A percentile compares a stretch with the other conserved stretches of the same genome.
Conservation (phyloP, 2,113 vertebrate genomes). For the Sigmodon hispidus region DNA sequence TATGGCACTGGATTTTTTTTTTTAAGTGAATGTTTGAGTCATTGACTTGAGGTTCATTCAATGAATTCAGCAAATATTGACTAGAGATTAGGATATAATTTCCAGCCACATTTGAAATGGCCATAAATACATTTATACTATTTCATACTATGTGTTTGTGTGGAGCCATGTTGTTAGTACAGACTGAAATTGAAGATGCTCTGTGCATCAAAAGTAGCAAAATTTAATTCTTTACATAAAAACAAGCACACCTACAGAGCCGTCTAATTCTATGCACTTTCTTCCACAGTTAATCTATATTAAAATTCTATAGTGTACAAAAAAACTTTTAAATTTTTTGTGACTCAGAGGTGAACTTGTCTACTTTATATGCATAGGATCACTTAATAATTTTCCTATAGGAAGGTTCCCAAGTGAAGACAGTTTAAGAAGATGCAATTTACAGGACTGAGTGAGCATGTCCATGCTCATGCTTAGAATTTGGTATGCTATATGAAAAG, state of each 20-base stretch:
- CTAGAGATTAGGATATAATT: not conserved
- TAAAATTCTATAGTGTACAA: not conserved
- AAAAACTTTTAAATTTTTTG: not conserved
- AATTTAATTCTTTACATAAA: not conserved
- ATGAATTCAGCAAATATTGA: not conserved
- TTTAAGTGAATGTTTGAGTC: not conserved
- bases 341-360: not conserved
- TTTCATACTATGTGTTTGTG: not conserved
- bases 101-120: not conserved
- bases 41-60: not conserved
- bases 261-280: not conserved
- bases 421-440: not conserved
- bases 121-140: not conserved
- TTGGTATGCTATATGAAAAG: not conserved
- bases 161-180: not conserved
- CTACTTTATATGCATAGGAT: not conserved
- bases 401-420: not conserved
- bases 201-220: not conserved
- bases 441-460: not conserved
- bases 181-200: not conserved
- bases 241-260: not conserved
- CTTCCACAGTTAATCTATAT: not conserved
- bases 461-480: fast-evolving
- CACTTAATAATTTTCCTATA: not conserved
- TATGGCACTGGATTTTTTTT: too few relatives aligned